Percentiles rank a stretch among this genome's conserved stretches.
phyloP scores from a whole-genome alignment of 2,113 vertebrate genomes.

The Xerus inauris region DNA sequence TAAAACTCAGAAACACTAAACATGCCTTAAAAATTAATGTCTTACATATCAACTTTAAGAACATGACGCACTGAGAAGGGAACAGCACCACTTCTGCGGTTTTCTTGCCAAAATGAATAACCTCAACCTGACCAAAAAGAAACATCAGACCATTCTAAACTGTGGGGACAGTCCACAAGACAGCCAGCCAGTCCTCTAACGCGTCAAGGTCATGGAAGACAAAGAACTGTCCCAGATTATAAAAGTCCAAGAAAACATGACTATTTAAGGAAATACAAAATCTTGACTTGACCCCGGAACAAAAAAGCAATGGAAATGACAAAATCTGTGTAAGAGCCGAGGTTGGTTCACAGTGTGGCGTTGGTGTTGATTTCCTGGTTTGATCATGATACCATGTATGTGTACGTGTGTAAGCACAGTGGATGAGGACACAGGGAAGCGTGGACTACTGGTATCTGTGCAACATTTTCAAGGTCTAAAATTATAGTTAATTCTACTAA shows the following conservation, averaged over 20 bases:
- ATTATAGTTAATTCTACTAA: not conserved
- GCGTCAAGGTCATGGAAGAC: not conserved
- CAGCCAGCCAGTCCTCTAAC: not conserved
- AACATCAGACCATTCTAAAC: not conserved
- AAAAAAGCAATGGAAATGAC: not conserved
- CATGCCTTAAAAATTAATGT: not conserved
- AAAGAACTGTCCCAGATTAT: not conserved
- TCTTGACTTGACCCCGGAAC: not conserved
- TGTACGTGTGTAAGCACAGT: not conserved
- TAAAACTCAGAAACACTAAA: conserved; percentile 24
- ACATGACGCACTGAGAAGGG: rapidly evolving
- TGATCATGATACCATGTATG: not conserved
- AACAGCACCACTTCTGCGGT: not conserved
- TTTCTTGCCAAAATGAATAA: conserved; percentile 25
- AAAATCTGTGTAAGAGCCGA: not conserved
- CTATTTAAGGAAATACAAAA: not conserved
- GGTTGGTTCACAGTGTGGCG: not conserved
- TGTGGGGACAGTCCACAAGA: not conserved
- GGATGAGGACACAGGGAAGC: not conserved
- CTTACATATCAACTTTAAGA: not conserved
- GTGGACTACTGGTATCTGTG: not conserved
- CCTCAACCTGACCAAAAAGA: not conserved
- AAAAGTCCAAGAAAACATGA: not conserved
- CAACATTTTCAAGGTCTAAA: not conserved
- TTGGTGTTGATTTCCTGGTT: not conserved